A percentile compares a stretch with the other conserved stretches of the same genome.
phyloP scores from a whole-genome alignment of 1,140 invertebrate species.

The Glomeris maerens region DNA sequence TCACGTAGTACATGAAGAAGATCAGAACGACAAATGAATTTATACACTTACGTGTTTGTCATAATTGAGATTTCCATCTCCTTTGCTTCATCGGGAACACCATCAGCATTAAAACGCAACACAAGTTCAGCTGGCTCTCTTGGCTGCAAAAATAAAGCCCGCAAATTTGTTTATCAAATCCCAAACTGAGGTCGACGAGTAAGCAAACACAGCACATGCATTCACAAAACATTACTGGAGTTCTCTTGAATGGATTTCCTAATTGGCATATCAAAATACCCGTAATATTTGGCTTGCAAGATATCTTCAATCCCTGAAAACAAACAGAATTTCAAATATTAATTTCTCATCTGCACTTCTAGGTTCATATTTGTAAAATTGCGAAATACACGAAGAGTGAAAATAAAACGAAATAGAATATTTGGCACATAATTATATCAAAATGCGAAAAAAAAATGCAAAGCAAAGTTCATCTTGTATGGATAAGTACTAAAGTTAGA shows the following conservation, averaged over 20 bases:
- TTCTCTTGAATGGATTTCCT: constrained; percentile 70
- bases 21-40: too few species aligned
- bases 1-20: too few species aligned
- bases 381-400: not conserved
- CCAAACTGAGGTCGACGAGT: not conserved
- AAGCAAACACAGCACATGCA: not conserved
- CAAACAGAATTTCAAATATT: too few species aligned
- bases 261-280: constrained; percentile 62
- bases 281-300: constrained; percentile 45
- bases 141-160: not conserved
- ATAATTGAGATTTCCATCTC: constrained; percentile 54
- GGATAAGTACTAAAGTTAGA: too few species aligned
- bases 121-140: constrained; percentile 17
- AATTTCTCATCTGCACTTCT: not conserved
- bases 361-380: not conserved
- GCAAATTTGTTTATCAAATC: constrained; percentile 2
- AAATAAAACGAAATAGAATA: not conserved
- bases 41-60: constrained; percentile 77
- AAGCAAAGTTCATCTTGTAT: too few species aligned
- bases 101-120: constrained; percentile 63
- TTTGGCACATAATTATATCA: not conserved
- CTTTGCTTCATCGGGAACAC: constrained; percentile 49
- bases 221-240: not conserved
- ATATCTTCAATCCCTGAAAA: too few species aligned
- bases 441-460: too few species aligned